Percentiles rank a stretch among this genome's conserved stretches.
phyloP scores from a whole-genome alignment of 1,140 invertebrate genomes.

The Trachymyrmex septentrionalis region DNA sequence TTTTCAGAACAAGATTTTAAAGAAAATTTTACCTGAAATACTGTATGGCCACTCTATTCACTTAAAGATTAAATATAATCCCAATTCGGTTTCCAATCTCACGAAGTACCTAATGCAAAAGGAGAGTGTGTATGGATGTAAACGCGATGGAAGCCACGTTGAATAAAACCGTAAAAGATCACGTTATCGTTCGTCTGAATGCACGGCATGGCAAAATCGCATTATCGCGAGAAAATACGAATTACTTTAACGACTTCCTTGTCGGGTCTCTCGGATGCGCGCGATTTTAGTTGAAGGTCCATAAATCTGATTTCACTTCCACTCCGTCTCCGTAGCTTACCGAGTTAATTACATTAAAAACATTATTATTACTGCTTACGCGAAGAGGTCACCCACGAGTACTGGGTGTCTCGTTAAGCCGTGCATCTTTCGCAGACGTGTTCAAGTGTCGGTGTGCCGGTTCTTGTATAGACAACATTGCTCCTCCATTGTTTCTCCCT shows the following conservation, averaged over 20 bases:
- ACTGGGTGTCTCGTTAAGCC: slow-evolving; percentile 21
- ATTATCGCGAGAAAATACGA: slow-evolving; percentile 28
- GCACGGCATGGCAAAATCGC: not conserved
- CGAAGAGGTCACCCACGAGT: too few relatives aligned
- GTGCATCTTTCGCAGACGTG: slow-evolving; percentile 12
- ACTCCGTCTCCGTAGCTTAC: not conserved
- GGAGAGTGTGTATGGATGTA: not conserved
- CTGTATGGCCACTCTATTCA: too few relatives aligned
- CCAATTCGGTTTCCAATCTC: not conserved
- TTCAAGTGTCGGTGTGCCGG: slow-evolving; percentile 2
- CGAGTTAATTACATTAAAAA: slow-evolving; percentile 50
- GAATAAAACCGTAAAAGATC: slow-evolving; percentile 27
- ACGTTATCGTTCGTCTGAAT: slow-evolving; percentile 9
- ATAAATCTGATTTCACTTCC: slow-evolving; percentile 15
- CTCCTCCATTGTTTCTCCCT: not conserved
- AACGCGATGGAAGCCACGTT: not conserved
- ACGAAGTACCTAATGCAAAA: not conserved
- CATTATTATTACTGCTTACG: slow-evolving; percentile 8
- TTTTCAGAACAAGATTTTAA: too few relatives aligned
- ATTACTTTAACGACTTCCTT: slow-evolving; percentile 51
- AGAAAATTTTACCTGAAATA: too few relatives aligned
- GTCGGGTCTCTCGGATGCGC: slow-evolving; percentile 12
- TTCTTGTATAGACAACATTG: not conserved
- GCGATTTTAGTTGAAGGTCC: not conserved
- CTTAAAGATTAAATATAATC: not conserved